These are phyloP conservation scores for Chaetoderma sp. DNA, from an alignment of 2,888 invertebrate genomes.

Conservation along the genomic window DNA sequence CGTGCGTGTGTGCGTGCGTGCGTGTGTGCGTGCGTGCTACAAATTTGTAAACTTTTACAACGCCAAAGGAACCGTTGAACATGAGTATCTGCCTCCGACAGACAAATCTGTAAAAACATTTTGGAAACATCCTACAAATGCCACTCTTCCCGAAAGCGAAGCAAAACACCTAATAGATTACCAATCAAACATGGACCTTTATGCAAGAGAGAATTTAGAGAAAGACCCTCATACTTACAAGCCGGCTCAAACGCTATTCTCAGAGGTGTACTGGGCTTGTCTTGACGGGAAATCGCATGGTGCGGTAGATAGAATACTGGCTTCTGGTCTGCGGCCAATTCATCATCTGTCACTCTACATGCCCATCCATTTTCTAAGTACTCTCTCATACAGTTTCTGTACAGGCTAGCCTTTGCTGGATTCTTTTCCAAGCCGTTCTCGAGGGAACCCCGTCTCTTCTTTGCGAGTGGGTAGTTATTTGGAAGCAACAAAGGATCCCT, in stretches of 20 bases:
- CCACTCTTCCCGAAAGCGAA: slow-evolving; percentile 3
- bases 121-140: too few relatives aligned
- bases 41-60: too few relatives aligned
- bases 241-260: slow-evolving; percentile 22
- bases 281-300: slow-evolving; percentile 18
- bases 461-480: slow-evolving; percentile 8
- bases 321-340: not conserved
- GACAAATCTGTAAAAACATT: slow-evolving; percentile 5
- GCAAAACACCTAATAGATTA: not conserved
- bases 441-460: slow-evolving; percentile 7
- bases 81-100: slow-evolving; percentile 3
- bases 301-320: slow-evolving; percentile 16
- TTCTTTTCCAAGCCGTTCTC: slow-evolving; percentile 14
- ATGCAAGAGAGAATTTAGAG: not conserved
- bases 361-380: slow-evolving; percentile 13
- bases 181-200: slow-evolving; percentile 7
- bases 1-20: too few relatives aligned
- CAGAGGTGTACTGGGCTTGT: slow-evolving; percentile 13
- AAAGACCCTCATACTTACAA: not conserved
- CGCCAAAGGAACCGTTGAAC: slow-evolving; percentile 17
- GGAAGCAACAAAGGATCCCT: slow-evolving; percentile 4
- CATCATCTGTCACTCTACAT: not conserved
- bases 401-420: slow-evolving; percentile 4
- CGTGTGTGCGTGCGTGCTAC: too few relatives aligned
- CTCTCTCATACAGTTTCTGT: slow-evolving; percentile 1